Evolutionary conservation across 2,888 invertebrate species (phyloP).

Genomic region (Dasypolia templi): DNA sequence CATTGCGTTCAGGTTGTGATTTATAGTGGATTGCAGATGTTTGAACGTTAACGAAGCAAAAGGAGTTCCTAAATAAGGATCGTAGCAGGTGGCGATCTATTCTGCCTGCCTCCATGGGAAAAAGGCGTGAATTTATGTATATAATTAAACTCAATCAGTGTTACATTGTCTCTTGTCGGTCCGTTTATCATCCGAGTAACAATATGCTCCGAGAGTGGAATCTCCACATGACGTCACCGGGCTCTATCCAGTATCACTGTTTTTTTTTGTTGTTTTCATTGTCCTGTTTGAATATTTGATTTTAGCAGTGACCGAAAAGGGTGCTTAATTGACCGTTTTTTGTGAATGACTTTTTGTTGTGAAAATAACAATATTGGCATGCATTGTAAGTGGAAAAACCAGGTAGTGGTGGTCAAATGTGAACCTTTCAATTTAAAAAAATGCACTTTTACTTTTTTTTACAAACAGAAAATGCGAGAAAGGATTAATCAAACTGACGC

Average conservation of each 20-base stretch:
- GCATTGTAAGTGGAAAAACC: background rate
- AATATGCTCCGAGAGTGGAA: background rate
- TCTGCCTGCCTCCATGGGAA: too few species aligned
- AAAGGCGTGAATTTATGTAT: too few species aligned
- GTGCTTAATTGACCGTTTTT: slow-evolving; percentile 5
- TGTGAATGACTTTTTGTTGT: background rate
- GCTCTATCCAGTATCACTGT: slow-evolving; percentile 4
- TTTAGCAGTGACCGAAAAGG: background rate
- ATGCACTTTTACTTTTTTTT: background rate
- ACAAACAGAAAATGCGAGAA: too few species aligned
- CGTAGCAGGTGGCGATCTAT: too few species aligned
- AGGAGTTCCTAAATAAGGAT: too few species aligned
- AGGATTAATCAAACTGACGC: too few species aligned
- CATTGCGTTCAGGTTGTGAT: too few species aligned
- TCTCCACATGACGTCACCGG: slow-evolving; percentile 23
- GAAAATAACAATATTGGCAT: background rate
- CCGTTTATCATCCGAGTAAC: background rate
- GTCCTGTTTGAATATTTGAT: slow-evolving; percentile 13
- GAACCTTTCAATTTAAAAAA: background rate
- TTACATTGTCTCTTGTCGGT: background rate
- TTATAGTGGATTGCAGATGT: too few species aligned
- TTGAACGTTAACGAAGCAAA: too few species aligned
- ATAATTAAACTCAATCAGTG: slow-evolving; percentile 1
- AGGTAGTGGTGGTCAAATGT: background rate
- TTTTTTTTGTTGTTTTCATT: slow-evolving; percentile 21